Conservation (phyloP, 2,797 vertebrate genomes). For the Scomberomorus guttatus region DNA sequence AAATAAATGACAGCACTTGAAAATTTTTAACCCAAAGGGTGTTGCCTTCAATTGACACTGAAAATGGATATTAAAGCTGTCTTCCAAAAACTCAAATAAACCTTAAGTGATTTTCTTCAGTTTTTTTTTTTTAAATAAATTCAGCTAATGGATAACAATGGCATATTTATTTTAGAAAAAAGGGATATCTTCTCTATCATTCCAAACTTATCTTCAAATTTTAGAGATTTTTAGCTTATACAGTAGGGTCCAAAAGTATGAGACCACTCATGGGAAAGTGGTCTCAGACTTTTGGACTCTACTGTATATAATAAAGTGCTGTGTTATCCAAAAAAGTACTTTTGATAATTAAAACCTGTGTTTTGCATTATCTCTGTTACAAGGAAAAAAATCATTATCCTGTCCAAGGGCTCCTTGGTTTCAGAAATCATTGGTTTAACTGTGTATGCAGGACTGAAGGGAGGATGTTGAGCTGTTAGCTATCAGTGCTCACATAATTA, state of each 20-base stretch:
- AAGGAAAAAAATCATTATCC: neutral
- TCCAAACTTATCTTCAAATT: neutral
- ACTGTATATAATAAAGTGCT: neutral
- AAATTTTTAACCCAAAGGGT: conserved; percentile 7
- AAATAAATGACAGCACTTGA: conserved; percentile 40
- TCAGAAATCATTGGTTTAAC: conserved; percentile 20
- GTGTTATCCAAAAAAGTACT: neutral
- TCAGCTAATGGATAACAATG: neutral
- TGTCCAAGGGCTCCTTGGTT: neutral
- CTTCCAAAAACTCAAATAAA: neutral
- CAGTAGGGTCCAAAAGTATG: too few species aligned
- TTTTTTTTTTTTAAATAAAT: neutral
- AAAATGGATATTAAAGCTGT: neutral
- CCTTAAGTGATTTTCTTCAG: neutral
- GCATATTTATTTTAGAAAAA: neutral
- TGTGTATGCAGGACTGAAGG: neutral
- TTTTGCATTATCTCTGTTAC: neutral
- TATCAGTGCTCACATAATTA: conserved; percentile 46
- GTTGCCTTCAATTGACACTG: conserved; percentile 10
- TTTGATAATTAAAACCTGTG: conserved; percentile 4
- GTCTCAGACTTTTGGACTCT: too few species aligned
- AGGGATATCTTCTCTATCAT: neutral
- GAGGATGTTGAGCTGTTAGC: conserved; percentile 1
- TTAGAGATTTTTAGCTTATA: neutral
- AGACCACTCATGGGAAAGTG: too few species aligned